phyloP scores from a whole-genome alignment of 2,888 invertebrate species.

The Dynastes hyllus region DNA sequence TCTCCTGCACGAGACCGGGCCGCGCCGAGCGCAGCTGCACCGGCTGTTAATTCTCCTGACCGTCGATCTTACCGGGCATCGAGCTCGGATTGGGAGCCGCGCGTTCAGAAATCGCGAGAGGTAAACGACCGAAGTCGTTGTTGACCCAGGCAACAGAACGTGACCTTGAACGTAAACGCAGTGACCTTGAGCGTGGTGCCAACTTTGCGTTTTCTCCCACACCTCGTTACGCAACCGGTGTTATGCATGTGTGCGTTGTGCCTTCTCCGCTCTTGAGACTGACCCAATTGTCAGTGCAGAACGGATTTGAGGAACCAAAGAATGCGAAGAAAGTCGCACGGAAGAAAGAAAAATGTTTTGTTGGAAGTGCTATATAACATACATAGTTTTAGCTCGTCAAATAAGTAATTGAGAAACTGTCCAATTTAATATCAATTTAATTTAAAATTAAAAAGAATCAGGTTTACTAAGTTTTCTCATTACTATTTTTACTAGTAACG shows the following conservation, averaged over 20 bases:
- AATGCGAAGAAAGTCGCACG: constrained; percentile 2
- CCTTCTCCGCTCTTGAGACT: constrained; percentile 54
- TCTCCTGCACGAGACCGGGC: constrained; percentile 5
- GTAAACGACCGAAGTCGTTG: constrained; percentile 51
- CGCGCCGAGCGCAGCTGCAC: constrained; percentile 21
- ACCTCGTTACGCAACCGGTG: constrained; percentile 60
- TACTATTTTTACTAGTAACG: too few species aligned
- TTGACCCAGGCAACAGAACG: constrained; percentile 61
- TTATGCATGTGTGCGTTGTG: constrained; percentile 5
- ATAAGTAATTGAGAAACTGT: too few species aligned
- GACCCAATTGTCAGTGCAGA: constrained; percentile 60
- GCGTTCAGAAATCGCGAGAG: constrained; percentile 50
- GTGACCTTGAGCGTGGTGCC: constrained; percentile 65
- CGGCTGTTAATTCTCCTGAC: constrained; percentile 1
- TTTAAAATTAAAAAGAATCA: too few species aligned
- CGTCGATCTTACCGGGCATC: constrained; percentile 14
- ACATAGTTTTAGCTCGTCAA: too few species aligned
- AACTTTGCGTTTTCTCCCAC: constrained; percentile 62
- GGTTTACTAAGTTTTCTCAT: too few species aligned
- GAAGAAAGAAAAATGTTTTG: background rate
- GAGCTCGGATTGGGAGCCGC: constrained; percentile 8
- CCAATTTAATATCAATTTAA: too few species aligned
- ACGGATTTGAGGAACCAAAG: constrained; percentile 28
- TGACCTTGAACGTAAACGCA: constrained; percentile 62
- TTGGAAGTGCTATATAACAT: too few species aligned